These are phyloP conservation scores for Horisme vitalbata DNA, from an alignment of 2,888 invertebrate genomes.

Conservation along the genomic window DNA sequence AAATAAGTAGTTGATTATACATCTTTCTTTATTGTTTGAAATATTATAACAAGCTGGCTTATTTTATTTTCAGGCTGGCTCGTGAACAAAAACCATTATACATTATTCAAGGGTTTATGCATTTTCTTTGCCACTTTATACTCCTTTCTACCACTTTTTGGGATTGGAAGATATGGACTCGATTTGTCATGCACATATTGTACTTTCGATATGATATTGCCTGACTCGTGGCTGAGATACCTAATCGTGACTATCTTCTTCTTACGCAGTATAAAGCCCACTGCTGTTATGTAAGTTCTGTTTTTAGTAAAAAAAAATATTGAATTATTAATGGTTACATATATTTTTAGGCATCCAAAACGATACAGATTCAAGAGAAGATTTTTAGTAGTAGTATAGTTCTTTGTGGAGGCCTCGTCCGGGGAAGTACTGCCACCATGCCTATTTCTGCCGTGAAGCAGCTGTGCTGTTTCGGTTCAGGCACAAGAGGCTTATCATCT, in stretches of 20 bases:
- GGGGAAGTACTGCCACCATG: too few relatives aligned
- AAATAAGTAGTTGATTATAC: too few relatives aligned
- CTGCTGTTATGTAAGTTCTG: slow-evolving; percentile 68
- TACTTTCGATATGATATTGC: slow-evolving; percentile 63
- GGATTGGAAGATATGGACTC: slow-evolving; percentile 61
- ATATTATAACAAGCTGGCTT: neutral
- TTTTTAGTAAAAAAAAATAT: too few relatives aligned
- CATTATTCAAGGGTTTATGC: slow-evolving; percentile 54
- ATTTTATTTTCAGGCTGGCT: slow-evolving; percentile 58
- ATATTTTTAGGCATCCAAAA: too few relatives aligned
- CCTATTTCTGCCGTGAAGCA: too few relatives aligned
- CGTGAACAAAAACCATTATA: slow-evolving; percentile 56
- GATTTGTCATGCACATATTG: slow-evolving; percentile 70
- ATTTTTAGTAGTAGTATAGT: too few relatives aligned
- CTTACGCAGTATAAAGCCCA: slow-evolving; percentile 65
- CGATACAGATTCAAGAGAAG: too few relatives aligned
- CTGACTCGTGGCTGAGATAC: slow-evolving; percentile 52
- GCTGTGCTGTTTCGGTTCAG: too few relatives aligned
- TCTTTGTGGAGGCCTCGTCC: too few relatives aligned
- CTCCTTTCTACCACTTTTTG: slow-evolving; percentile 61
- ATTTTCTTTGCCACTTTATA: slow-evolving; percentile 60
- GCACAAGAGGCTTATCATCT: too few relatives aligned
- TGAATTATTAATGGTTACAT: too few relatives aligned
- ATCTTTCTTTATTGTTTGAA: neutral
- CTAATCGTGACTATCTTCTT: slow-evolving; percentile 54